phyloP scores from a whole-genome alignment of 1,140 invertebrate species.

The Ruditapes philippinarum region DNA sequence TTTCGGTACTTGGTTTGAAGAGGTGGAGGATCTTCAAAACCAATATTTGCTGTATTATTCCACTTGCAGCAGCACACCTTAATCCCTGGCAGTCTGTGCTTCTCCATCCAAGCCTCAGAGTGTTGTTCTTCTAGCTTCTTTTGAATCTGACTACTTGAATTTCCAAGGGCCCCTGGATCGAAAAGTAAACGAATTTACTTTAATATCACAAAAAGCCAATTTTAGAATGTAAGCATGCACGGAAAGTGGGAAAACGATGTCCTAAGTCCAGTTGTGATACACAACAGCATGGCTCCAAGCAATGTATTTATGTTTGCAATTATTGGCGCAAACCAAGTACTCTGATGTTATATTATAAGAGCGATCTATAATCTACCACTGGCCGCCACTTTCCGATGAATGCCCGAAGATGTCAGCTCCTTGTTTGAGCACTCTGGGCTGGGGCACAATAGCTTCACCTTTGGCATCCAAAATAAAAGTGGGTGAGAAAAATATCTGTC shows the following conservation, averaged over 20 bases:
- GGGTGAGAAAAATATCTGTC: slow-evolving; percentile 1
- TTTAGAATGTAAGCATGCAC: background rate
- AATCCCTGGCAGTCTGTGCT: background rate
- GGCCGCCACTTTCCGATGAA: background rate
- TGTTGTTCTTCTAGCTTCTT: background rate
- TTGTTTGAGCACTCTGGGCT: background rate
- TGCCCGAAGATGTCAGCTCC: background rate
- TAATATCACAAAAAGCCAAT: slow-evolving; percentile 14
- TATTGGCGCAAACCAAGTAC: background rate
- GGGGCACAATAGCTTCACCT: background rate
- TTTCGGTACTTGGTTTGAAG: background rate
- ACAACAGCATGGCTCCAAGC: background rate
- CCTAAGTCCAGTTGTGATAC: slow-evolving; percentile 2
- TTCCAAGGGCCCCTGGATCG: slow-evolving; percentile 16
- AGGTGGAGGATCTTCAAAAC: background rate
- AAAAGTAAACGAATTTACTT: slow-evolving; percentile 2
- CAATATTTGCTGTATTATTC: background rate
- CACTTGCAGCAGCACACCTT: background rate
- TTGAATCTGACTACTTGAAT: slow-evolving; percentile 3
- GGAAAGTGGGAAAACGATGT: background rate
- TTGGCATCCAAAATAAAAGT: slow-evolving; percentile 14
- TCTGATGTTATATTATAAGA: background rate
- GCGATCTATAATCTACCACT: background rate
- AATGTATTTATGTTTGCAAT: background rate
- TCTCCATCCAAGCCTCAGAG: background rate